Evolutionary conservation across 2,888 invertebrate species (phyloP).

Genomic region (Chrysodeixis includens): DNA sequence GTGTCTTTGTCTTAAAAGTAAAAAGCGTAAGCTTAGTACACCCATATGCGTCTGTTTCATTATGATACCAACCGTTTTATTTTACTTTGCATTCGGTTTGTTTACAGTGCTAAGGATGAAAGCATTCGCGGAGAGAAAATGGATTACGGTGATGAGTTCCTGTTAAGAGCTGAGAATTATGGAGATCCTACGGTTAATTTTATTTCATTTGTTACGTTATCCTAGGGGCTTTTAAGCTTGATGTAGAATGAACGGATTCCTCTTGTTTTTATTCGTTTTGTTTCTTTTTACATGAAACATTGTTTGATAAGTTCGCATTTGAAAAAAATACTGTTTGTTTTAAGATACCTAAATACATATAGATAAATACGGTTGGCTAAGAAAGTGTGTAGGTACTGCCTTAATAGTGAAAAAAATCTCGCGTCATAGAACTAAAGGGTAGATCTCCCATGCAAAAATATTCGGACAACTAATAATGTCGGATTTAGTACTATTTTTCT

Average conservation of each 20-base stretch:
- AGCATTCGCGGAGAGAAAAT: constrained; percentile 73
- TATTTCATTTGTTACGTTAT: constrained; percentile 11
- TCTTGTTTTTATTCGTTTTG: neutral
- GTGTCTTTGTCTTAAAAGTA: neutral
- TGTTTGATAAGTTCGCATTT: neutral
- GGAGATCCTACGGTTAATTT: constrained; percentile 76
- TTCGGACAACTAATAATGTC: no score
- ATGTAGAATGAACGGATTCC: neutral
- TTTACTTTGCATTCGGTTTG: constrained; percentile 25
- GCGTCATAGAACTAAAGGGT: no score
- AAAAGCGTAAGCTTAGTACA: neutral
- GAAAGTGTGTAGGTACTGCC: no score
- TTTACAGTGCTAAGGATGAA: constrained; percentile 71
- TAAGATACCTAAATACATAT: no score
- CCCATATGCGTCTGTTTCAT: constrained; percentile 5
- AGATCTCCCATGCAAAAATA: no score
- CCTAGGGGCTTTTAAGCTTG: neutral
- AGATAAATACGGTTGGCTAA: no score
- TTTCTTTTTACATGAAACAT: neutral
- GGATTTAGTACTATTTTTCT: no score
- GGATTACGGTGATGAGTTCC: constrained; percentile 84
- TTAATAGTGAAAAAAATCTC: no score
- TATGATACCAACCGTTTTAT: neutral
- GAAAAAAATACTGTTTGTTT: neutral
- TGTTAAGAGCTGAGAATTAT: constrained; percentile 82